phyloP scores from a whole-genome alignment of 2,113 vertebrate genomes.

The Cricetomys ansorgei region DNA sequence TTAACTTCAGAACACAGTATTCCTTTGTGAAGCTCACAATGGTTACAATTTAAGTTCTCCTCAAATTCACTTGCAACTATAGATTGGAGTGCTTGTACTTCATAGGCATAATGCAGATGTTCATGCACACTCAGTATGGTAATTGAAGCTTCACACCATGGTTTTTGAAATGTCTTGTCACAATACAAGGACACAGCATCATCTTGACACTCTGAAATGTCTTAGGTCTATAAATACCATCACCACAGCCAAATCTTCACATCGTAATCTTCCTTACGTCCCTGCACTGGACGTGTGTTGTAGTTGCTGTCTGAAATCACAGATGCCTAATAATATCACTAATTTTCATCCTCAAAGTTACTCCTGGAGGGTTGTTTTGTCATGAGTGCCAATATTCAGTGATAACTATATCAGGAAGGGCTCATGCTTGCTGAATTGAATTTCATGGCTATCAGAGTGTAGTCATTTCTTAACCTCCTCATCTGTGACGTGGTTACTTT shows the following conservation, averaged over 20 bases:
- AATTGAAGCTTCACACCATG: not conserved
- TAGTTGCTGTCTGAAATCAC: not conserved
- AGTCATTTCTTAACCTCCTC: not conserved
- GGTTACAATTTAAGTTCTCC: not conserved
- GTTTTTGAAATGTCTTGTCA: not conserved
- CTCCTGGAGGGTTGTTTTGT: not conserved
- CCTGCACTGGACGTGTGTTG: not conserved
- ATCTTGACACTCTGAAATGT: not conserved
- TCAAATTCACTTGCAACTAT: not conserved
- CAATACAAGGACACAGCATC: not conserved
- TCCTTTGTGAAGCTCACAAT: constrained; percentile 29
- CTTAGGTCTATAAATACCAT: not conserved
- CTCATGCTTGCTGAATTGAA: not conserved
- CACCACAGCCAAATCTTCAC: not conserved
- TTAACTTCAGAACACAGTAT: constrained; percentile 1
- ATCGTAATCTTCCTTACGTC: not conserved
- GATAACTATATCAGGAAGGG: not conserved
- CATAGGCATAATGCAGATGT: not conserved
- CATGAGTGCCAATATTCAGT: not conserved
- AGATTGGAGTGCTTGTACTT: not conserved
- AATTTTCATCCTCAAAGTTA: not conserved
- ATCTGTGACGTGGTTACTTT: not conserved
- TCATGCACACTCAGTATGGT: not conserved
- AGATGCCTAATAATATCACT: not conserved
- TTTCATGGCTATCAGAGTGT: not conserved